Conservation (phyloP, 2,888 invertebrate species). For the Pogonocherus hispidulus region DNA sequence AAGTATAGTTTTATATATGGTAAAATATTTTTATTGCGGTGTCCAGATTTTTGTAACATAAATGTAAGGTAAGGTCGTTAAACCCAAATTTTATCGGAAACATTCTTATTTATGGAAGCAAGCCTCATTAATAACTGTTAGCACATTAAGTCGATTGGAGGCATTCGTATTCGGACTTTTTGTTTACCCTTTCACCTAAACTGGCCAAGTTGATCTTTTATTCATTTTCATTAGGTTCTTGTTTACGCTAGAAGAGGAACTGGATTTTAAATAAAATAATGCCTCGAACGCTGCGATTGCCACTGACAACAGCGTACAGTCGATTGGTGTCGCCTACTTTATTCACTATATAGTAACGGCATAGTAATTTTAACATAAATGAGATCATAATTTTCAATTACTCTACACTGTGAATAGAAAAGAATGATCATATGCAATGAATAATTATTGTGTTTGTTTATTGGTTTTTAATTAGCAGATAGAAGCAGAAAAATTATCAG, state of each 20-base stretch:
- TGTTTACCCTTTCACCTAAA: slow-evolving; percentile 17
- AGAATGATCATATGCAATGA: too few species aligned
- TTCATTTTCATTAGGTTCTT: slow-evolving; percentile 14
- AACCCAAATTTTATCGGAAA: slow-evolving; percentile 1
- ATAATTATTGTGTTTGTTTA: too few species aligned
- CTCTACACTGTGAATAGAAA: too few species aligned
- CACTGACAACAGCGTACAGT: not conserved
- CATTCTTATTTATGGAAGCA: slow-evolving; percentile 20
- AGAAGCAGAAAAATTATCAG: too few species aligned
- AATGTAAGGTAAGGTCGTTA: slow-evolving; percentile 4
- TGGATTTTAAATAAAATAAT: slow-evolving; percentile 9
- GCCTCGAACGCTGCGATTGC: not conserved
- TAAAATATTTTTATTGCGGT: too few species aligned
- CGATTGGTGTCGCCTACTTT: not conserved
- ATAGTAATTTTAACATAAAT: too few species aligned
- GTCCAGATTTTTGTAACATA: too few species aligned
- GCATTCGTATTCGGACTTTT: slow-evolving; percentile 8
- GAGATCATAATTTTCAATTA: too few species aligned
- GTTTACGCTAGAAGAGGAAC: slow-evolving; percentile 1
- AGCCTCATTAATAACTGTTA: slow-evolving; percentile 7
- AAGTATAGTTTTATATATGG: too few species aligned
- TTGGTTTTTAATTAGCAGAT: too few species aligned
- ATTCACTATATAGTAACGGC: too few species aligned
- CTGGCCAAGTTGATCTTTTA: slow-evolving; percentile 6
- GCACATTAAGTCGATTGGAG: slow-evolving; percentile 10